Base-by-base conservation (phyloP, 2,797 vertebrate genomes). In the Natrix natrix region DNA sequence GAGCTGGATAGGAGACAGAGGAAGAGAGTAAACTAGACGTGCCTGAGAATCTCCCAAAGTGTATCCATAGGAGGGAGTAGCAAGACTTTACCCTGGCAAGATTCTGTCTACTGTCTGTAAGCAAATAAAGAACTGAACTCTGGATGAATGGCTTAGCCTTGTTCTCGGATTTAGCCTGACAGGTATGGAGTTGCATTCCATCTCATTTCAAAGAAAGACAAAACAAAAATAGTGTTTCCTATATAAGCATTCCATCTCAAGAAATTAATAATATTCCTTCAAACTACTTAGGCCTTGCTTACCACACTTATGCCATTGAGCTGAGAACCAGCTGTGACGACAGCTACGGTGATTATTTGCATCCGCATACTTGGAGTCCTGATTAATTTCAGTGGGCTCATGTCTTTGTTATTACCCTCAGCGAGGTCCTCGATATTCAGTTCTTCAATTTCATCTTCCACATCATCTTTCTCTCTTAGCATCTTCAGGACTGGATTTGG, bases 271-370 rank as follows among this genome's bases (percentile, higher is more conserved):
- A 52, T 7, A n/a, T 6, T n/a, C n/a, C 17, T 54, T 48, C 74
- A 48, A 24, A 83, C 8, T 83, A 48, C 74, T 24, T 24, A 48
- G 4, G 20, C 24, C 26, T 88, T n/a, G 94, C 89, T 93, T 86
- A 98, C 98, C 89, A 98, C 98, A 1, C 98, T 98, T 92, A 98
- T 97, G 87, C 98, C 98, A 0, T 98, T 98, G 92, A 98, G 97
- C 96, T 98, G 98, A 95, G 98, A 98, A 59, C 98, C 98, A 97
- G 98, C 97, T 78, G 94, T 98, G 96, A 98, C 94, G 92, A 97
- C 16, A n/a, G 98, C 92, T 92, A 98, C 94, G 61, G 97, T 98
- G 93, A 98, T 54, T 32, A 98, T 97, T 96, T 98, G 98, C 98
- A 98, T 97, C 91, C 97, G 97, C n/a, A 98, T 97, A 12, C 97